Conservation (phyloP, 2,888 invertebrate species). For the Drosophila meridionalis region DNA sequence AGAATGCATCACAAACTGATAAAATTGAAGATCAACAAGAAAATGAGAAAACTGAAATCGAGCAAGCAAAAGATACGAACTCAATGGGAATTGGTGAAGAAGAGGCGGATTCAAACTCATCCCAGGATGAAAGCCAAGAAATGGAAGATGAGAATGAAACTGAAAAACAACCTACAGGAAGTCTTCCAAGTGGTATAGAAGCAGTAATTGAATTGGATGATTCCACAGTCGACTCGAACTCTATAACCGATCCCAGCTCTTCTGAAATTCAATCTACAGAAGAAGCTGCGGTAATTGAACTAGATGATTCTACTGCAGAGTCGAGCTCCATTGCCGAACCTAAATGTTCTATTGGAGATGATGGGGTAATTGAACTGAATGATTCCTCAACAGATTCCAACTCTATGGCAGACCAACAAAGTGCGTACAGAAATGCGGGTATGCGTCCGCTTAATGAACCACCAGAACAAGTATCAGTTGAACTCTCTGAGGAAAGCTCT, state of each 20-base stretch:
- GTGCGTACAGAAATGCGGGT: background rate
- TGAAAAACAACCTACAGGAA: background rate
- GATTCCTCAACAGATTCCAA: conserved; percentile 4
- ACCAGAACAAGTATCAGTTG: background rate
- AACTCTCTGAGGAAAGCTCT: conserved; percentile 1
- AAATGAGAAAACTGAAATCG: background rate
- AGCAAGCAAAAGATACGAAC: background rate
- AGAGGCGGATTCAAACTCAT: too few species aligned
- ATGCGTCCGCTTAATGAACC: background rate
- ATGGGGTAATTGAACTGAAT: conserved; percentile 5
- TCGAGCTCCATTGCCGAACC: background rate
- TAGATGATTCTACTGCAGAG: conserved; percentile 7
- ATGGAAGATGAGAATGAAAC: background rate
- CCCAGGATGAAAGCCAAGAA: background rate
- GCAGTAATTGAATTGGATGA: conserved; percentile 12
- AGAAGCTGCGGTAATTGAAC: background rate
- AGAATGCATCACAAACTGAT: background rate
- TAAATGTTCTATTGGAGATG: background rate
- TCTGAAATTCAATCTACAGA: background rate
- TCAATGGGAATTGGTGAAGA: background rate
- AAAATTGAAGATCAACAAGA: background rate
- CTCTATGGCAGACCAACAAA: background rate
- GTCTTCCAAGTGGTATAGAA: background rate
- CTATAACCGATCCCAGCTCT: conserved; percentile 4
- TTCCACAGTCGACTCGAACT: conserved; percentile 1